Base-by-base conservation (phyloP, 2,113 vertebrate genomes). In the Guaruba guarouba region DNA sequence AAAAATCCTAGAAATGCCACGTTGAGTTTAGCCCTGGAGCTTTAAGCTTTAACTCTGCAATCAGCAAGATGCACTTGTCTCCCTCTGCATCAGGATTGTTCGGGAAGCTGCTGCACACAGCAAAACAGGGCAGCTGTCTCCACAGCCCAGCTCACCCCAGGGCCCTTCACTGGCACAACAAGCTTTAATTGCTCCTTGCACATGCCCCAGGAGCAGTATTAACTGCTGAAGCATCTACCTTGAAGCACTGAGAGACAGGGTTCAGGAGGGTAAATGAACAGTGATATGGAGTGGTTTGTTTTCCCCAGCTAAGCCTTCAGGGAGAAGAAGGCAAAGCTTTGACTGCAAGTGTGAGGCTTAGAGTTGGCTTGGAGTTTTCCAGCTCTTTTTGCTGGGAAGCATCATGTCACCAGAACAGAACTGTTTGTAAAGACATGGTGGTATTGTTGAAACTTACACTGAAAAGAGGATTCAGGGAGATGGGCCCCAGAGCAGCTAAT, bases 1-100 rank as follows among this genome's bases (percentile, higher is more conserved):
- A 67, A 92, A 92, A 92, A 80, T n/a, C 90, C 91, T 78, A 95
- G 74, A 97, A 95, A 92, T 76, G 95, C 83, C 93, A 97, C 63
- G 31, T 0, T 55, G 90, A 79, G 71, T 96, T 96, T 89, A 91
- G 73, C 68, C 92, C 49, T 67, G 37, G 37, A 93, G 43, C 88
- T 92, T 87, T 81, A 75, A 95, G 90, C 67, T 79, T 66, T 20
- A 88, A 39, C n/a, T 84, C 85, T 81, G 88, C 51, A 73, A 75
- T 90, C 88, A 90, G 91, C 73, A 80, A 83, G 75, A 83, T 17
- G 6, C 14, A 28, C 24, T 78, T 0, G 3, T 33, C 44, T 91
- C 74, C 43, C 55, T 31, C 80, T 54, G 49, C 83, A 66, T 46
- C 17, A 33, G 55, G 59, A 77, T 11, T 7, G 19, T 29, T 92